Percentiles rank a stretch among this genome's conserved stretches.
Conservation (phyloP, 2,113 vertebrate genomes). For the Labeo catla region DNA sequence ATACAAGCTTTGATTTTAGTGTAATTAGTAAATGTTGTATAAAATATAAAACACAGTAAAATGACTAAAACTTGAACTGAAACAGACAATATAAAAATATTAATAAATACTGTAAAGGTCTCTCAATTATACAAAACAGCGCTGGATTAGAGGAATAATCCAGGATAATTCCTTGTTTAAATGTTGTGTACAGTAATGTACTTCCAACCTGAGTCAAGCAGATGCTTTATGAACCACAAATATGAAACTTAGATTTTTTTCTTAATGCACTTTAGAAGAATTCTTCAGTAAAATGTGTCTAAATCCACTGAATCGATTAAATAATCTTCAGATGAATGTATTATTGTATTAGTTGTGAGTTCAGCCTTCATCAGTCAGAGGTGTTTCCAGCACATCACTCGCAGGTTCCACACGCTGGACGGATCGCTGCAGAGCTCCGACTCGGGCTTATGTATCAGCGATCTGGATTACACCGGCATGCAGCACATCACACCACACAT, state of each 20-base stretch:
- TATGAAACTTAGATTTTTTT: not conserved
- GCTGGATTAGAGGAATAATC: too few species aligned
- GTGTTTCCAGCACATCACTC: conserved; percentile 79
- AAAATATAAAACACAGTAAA: too few species aligned
- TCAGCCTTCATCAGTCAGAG: not conserved
- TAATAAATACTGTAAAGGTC: too few species aligned
- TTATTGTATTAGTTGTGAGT: not conserved
- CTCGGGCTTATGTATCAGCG: conserved; percentile 96
- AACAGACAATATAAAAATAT: too few species aligned
- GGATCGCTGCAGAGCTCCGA: conserved; percentile 85
- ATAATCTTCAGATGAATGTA: not conserved
- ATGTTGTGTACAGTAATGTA: too few species aligned
- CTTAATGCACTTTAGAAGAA: not conserved
- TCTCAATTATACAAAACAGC: too few species aligned
- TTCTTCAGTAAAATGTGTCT: not conserved
- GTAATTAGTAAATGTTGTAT: too few species aligned
- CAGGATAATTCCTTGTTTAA: too few species aligned
- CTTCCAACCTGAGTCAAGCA: not conserved
- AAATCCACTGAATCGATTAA: not conserved
- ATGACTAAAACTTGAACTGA: too few species aligned
- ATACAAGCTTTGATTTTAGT: too few species aligned
- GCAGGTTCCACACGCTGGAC: conserved; percentile 85
- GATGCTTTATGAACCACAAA: not conserved
- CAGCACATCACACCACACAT: conserved; percentile 86
- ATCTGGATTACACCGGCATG: conserved; percentile 91